Base-by-base conservation (phyloP, 2,113 vertebrate genomes). In the Phainopepla nitens region DNA sequence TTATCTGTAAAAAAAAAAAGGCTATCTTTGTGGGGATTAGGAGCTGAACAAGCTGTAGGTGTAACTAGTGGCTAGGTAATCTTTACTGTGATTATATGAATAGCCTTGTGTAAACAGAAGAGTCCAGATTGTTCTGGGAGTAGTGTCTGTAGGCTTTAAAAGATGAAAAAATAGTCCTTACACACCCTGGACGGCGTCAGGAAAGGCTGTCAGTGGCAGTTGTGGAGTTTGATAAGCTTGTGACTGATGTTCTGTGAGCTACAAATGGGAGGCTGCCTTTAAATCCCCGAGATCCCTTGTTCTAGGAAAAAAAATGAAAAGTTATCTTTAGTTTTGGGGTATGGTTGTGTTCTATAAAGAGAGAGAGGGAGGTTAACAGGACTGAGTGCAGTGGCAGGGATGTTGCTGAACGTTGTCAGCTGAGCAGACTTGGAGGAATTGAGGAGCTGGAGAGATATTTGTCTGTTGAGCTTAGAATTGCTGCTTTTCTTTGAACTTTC, bases 211-310 rank as follows among this genome's bases (percentile, higher is more conserved):
- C 0, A 0, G 51, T 62, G 80, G 41, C 72, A 54, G 15, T 31
- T 83, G 35, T 62, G 50, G 50, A 1, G 71, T 39, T 61, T 50
- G 90, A 92, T 94, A 86, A 94, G 33, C 54, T 41, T 70, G 64
- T 86, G 90, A 90, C 50, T 93, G 90, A 90, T 92, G 28, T 70
- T 50, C 82, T 92, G 72, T 81, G 79, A 79, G 28, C 75, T 92
- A n/a, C 39, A 70, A 70, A 24, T 61, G 42, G 56, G 54, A 78
- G 36, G 23, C 51, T 90, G 64, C 47, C 35, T 81, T 84, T 49
- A 84, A 88, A 86, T 83, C 79, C 35, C 13, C 16, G 19, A 61
- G 24, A 82, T 73, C 36, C 23, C 31, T 86, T 78, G 25, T 83
- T 93, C 23, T 44, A 50, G 69, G 45, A 42, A 6, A 29, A 58